These are phyloP conservation scores for Eilema griseolum DNA, from an alignment of 2,888 invertebrate genomes.

Conservation along the genomic window DNA sequence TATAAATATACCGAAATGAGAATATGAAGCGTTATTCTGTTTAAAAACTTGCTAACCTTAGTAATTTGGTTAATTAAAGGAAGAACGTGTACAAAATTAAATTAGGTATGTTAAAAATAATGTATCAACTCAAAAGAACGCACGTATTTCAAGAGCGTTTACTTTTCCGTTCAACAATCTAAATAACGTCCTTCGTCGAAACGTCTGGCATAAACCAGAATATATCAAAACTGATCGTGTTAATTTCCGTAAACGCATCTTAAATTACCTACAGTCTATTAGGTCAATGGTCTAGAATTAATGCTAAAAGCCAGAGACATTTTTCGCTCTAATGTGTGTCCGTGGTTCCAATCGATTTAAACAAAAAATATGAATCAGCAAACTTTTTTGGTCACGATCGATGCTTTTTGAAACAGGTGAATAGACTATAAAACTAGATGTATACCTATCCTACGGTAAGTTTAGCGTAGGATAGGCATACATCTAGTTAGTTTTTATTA, in stretches of 20 bases:
- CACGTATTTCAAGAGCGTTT: not conserved
- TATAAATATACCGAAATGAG: not conserved
- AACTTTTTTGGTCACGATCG: conserved; percentile 42
- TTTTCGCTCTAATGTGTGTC: conserved; percentile 21
- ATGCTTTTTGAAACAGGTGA: conserved; percentile 35
- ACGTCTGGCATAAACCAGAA: too few relatives aligned
- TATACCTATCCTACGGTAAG: conserved; percentile 30
- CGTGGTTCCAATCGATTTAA: not conserved
- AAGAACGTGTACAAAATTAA: not conserved
- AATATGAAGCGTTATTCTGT: not conserved
- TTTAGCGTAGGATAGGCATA: too few relatives aligned
- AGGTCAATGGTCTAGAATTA: conserved; percentile 8
- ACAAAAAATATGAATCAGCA: not conserved
- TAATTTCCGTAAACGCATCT: not conserved
- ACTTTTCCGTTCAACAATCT: not conserved
- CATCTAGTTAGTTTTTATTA: too few relatives aligned
- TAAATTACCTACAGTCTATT: too few relatives aligned
- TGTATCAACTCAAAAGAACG: too few relatives aligned
- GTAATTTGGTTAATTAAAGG: too few relatives aligned
- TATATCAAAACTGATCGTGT: too few relatives aligned
- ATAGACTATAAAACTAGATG: conserved; percentile 32
- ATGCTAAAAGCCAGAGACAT: conserved; percentile 31
- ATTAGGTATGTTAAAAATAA: too few relatives aligned
- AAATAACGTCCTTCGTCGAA: too few relatives aligned
- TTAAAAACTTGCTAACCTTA: not conserved